phyloP scores from a whole-genome alignment of 2,888 invertebrate genomes.

The Gibbula magus region DNA sequence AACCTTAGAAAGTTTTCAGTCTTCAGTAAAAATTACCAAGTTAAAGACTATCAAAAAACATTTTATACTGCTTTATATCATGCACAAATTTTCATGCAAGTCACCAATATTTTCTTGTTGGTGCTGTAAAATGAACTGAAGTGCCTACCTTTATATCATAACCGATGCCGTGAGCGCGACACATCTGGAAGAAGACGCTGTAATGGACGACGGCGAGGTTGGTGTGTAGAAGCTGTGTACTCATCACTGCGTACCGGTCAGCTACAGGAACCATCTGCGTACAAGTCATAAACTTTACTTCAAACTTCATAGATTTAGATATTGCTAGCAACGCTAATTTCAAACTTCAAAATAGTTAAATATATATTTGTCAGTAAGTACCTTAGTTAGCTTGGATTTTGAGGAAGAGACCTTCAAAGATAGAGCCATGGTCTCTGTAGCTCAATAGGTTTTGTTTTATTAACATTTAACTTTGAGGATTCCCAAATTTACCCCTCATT shows the following conservation, averaged over 20 bases:
- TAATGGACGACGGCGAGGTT: conserved; percentile 75
- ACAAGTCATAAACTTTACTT: neutral
- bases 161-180: conserved; percentile 75
- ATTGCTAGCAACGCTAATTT: too few relatives aligned
- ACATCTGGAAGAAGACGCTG: conserved; percentile 76
- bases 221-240: conserved; percentile 72
- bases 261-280: conserved; percentile 61
- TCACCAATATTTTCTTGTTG: neutral
- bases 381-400: too few relatives aligned
- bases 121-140: neutral
- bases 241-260: conserved; percentile 72
- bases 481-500: too few relatives aligned
- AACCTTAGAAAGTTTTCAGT: neutral
- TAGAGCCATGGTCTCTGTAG: too few relatives aligned
- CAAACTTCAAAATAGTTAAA: too few relatives aligned
- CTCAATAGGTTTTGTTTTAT: too few relatives aligned
- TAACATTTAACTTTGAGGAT: too few relatives aligned
- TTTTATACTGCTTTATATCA: too few relatives aligned
- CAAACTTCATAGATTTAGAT: neutral
- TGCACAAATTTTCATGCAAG: too few relatives aligned
- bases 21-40: neutral
- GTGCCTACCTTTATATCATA: conserved; percentile 73
- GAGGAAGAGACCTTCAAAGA: too few relatives aligned
- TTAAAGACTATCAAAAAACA: too few relatives aligned
- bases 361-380: too few relatives aligned